These are phyloP conservation scores for Nothoprocta pentlandii DNA, from an alignment of 2,113 vertebrate species.

Conservation along the genomic window DNA sequence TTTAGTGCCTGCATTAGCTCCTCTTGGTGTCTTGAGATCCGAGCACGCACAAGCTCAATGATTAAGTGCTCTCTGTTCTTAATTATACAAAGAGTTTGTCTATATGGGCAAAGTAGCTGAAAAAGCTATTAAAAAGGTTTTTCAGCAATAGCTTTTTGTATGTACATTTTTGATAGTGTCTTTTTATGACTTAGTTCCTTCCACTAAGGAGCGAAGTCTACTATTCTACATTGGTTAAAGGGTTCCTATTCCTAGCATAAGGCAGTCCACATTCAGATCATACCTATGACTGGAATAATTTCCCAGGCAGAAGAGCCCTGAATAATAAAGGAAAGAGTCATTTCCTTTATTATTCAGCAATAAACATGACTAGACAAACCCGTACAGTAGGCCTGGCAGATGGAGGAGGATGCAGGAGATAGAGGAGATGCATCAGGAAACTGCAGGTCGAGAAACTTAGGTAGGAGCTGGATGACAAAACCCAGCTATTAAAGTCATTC, in stretches of 20 bases:
- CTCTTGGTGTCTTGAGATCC: not conserved
- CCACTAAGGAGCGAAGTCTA: not conserved
- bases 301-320: not conserved
- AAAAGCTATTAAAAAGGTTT: not conserved
- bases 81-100: not conserved
- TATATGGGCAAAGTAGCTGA: constrained; percentile 15
- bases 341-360: not conserved
- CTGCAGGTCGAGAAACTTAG: not conserved
- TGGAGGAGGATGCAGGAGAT: too few relatives aligned
- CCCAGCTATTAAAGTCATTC: not conserved
- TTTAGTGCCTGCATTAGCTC: not conserved
- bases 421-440: not conserved
- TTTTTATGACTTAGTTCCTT: not conserved
- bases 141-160: not conserved
- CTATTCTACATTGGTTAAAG: not conserved
- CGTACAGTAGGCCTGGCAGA: not conserved
- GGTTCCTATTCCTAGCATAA: not conserved
- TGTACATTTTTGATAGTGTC: fast-evolving
- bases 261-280: not conserved
- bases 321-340: too few relatives aligned
- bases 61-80: not conserved
- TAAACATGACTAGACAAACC: not conserved
- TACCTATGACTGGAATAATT: not conserved
- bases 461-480: not conserved
- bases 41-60: not conserved